These are phyloP conservation scores for Hyperopisus bebe DNA, from an alignment of 2,113 vertebrate species.

Conservation along the genomic window DNA sequence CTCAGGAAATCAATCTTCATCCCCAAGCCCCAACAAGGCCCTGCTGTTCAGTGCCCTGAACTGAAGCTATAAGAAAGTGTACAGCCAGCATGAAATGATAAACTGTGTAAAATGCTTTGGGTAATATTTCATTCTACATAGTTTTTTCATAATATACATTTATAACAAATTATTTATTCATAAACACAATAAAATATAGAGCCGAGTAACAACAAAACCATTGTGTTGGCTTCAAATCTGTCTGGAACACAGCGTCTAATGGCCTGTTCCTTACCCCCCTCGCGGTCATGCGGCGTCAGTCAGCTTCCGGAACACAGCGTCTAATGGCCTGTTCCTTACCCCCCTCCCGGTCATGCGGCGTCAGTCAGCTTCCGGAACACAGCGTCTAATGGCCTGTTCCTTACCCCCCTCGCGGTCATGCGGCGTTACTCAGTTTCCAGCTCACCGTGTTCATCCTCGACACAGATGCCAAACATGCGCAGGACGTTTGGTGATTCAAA, in stretches of 20 bases:
- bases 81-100: neutral
- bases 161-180: neutral
- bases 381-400: neutral
- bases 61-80: neutral
- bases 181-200: neutral
- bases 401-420: neutral
- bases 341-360: too few relatives aligned
- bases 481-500: conserved; percentile 82
- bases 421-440: neutral
- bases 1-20: neutral
- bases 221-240: neutral
- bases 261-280: neutral
- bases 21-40: neutral
- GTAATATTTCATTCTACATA: neutral
- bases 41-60: neutral
- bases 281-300: neutral
- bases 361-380: too few relatives aligned
- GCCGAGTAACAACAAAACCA: neutral
- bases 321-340: neutral
- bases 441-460: conserved; percentile 64
- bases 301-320: neutral
- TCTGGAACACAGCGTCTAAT: neutral
- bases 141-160: neutral
- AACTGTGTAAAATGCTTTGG: neutral
- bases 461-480: conserved; percentile 80